Evolutionary conservation across 2,888 invertebrate species (phyloP), one percentile per base, ranked within the genome.

Genomic region (Rotaria socialis): DNA sequence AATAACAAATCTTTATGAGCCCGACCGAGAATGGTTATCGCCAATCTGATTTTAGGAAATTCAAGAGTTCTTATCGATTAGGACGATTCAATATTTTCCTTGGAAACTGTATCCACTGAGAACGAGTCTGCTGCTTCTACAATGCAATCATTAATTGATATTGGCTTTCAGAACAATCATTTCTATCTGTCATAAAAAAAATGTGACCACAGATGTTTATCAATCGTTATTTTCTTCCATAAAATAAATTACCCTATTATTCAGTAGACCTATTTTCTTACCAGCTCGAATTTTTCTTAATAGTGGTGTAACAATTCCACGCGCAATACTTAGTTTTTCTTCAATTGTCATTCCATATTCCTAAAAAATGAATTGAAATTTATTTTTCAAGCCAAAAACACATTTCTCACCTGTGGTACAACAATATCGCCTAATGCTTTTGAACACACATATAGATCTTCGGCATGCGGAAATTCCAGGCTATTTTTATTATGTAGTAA

Each of bases 351-450:
- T 93, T 24, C 99, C 99, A 90, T 99, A 99, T 91, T 99, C 98
- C 94, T 96, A 88, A 85, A 89, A 88, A 87, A 86, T 41, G 50
- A 84, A 60, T 84, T 35, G 27, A 43, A 27, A 43, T 86, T 24
- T 80, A 8, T 41, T 47, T 43, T 24, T 4, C 47, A 47, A 7
- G 11, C 2, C 2, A 47, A 41, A 43, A 74, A 27, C 4, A 27
- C 2, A 24, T 86, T 95, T 75, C 10, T 80, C 47, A 80, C 80
- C 93, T 97, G 98, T 0, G 99, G 99, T 91, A 99, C 97, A 0
- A 99, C 97, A 89, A 99, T 95, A 91, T 99, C 99, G 0, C 99
- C 99, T 89, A 99, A 92, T 90, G 96, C 96, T 92, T 99, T 99
- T 0, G 98, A 95, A 90, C 96, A 96, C 86, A 95, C 95, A 90